These are phyloP conservation scores for Xylocampa areola DNA, from an alignment of 2,888 invertebrate species.

Conservation along the genomic window DNA sequence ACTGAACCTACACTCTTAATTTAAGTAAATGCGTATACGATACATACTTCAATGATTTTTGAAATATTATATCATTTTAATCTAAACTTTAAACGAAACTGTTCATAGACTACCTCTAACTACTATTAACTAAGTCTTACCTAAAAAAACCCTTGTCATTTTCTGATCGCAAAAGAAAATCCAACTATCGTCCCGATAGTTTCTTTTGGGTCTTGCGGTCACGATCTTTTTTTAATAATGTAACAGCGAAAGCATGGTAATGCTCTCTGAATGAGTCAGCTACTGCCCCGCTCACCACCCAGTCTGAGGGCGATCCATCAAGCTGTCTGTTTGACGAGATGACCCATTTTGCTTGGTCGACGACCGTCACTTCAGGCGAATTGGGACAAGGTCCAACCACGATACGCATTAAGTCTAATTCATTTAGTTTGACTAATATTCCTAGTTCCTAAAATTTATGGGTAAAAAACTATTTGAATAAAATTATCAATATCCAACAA, in stretches of 20 bases:
- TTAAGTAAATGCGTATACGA: too few species aligned
- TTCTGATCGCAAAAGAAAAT: conserved; percentile 23
- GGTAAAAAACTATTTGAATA: too few species aligned
- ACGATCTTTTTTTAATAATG: conserved; percentile 48
- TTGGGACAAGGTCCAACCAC: conserved; percentile 48
- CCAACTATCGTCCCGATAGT: conserved; percentile 12
- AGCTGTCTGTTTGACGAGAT: conserved; percentile 68
- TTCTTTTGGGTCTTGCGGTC: conserved; percentile 16
- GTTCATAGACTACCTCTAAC: too few species aligned
- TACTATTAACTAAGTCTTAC: neutral
- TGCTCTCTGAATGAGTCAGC: conserved; percentile 70
- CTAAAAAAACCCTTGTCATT: conserved; percentile 24
- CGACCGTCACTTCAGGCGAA: conserved; percentile 43
- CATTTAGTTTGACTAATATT: conserved; percentile 26
- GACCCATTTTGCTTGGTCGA: conserved; percentile 63
- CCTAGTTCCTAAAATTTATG: conserved; percentile 8
- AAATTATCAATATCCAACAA: neutral
- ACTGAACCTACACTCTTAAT: too few species aligned
- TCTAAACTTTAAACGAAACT: too few species aligned
- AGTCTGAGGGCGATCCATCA: conserved; percentile 67
- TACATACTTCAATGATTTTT: too few species aligned
- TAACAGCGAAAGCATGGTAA: conserved; percentile 61
- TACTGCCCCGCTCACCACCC: conserved; percentile 38
- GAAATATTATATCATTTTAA: too few species aligned
- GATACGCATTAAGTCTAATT: conserved; percentile 39